Conservation (phyloP, 2,888 invertebrate genomes). For the Heliconius cydno region DNA sequence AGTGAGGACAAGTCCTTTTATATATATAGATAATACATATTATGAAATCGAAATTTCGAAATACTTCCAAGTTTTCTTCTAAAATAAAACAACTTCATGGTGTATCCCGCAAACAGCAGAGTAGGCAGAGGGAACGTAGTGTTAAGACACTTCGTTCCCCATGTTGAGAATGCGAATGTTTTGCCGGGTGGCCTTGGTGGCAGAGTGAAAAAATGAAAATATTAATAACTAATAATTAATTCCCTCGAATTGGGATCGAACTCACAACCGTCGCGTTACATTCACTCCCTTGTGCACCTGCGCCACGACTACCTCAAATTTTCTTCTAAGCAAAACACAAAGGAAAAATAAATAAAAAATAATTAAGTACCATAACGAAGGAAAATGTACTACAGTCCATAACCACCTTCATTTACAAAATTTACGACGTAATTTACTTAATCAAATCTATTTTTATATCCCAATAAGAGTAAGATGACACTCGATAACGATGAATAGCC, state of each 20-base stretch:
- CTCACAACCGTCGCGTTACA: too few species aligned
- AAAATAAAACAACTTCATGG: not conserved
- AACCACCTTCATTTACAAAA: not conserved
- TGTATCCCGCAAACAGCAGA: too few species aligned
- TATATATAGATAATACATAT: not conserved
- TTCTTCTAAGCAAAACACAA: not conserved
- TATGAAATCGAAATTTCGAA: not conserved
- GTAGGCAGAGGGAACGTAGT: too few species aligned
- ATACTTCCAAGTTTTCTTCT: not conserved
- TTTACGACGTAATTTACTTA: constrained; percentile 1
- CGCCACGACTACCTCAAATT: not conserved
- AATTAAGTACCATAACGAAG: not conserved
- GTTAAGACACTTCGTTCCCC: too few species aligned
- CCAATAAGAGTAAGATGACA: not conserved
- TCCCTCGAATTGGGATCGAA: too few species aligned
- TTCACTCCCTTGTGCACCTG: too few species aligned
- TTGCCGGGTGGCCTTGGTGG: too few species aligned
- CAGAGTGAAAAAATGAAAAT: too few species aligned
- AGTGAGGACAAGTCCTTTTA: too few species aligned
- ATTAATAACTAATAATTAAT: too few species aligned
- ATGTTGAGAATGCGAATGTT: too few species aligned
- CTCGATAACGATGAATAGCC: not conserved
- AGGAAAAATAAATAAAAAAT: not conserved
- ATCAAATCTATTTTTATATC: not conserved
- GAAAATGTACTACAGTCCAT: not conserved